Evolutionary conservation across 1,140 invertebrate genomes (phyloP).

Genomic region (Drosophila ercepeae): DNA sequence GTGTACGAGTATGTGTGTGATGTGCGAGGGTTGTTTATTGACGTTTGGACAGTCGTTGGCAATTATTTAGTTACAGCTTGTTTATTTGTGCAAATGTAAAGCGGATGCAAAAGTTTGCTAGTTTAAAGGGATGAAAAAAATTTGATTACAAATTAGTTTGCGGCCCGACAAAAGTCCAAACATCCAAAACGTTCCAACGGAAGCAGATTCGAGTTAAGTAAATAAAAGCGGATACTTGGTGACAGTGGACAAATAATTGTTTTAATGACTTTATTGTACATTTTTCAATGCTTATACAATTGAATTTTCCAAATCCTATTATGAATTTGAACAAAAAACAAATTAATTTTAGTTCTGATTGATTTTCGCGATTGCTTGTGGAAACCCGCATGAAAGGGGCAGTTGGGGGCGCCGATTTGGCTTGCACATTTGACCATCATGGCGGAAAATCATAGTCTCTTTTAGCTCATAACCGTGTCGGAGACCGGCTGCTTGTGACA

Average conservation of each 20-base stretch:
- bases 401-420: not conserved
- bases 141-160: constrained; percentile 27
- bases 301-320: not conserved
- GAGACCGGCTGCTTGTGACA: constrained; percentile 44
- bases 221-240: constrained; percentile 56
- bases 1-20: not conserved
- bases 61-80: constrained; percentile 61
- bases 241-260: constrained; percentile 30
- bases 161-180: not conserved
- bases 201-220: constrained; percentile 27
- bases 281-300: not conserved
- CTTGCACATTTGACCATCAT: not conserved
- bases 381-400: constrained; percentile 12
- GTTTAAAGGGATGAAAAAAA: constrained; percentile 46
- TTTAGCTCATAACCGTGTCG: constrained; percentile 37
- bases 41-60: constrained; percentile 55
- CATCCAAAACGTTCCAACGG: constrained; percentile 18
- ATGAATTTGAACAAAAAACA: not conserved
- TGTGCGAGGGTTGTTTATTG: constrained; percentile 37
- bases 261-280: not conserved
- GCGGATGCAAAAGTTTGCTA: constrained; percentile 68
- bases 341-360: not conserved
- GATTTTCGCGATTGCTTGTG: not conserved
- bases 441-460: constrained; percentile 26
- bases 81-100: constrained; percentile 31